These are phyloP conservation scores for Thera obeliscata DNA, from an alignment of 2,888 invertebrate genomes.

Conservation along the genomic window DNA sequence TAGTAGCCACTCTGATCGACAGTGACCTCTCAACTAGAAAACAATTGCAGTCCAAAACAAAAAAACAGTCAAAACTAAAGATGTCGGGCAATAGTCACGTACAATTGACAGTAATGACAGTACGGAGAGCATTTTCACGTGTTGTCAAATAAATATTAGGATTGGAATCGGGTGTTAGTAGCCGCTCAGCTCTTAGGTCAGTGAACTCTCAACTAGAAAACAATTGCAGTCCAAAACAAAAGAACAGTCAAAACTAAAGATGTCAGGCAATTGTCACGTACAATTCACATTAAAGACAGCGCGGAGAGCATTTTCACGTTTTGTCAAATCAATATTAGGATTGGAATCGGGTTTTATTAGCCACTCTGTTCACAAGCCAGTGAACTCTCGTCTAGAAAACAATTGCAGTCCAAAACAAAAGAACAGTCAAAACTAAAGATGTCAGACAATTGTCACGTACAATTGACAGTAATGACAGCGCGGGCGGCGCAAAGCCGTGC, in stretches of 20 bases:
- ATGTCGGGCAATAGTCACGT: slow-evolving; percentile 42
- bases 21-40: not conserved
- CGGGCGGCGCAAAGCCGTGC: slow-evolving; percentile 45
- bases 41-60: slow-evolving; percentile 21
- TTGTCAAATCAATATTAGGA: too few species aligned
- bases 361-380: not conserved
- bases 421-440: slow-evolving; percentile 32
- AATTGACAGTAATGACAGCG: slow-evolving; percentile 38
- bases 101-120: slow-evolving; percentile 38
- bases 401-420: slow-evolving; percentile 26
- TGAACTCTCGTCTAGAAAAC: slow-evolving; percentile 1
- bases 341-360: too few species aligned
- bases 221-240: slow-evolving; percentile 25
- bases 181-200: not conserved
- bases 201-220: not conserved
- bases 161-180: too few species aligned
- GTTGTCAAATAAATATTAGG: too few species aligned
- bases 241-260: slow-evolving; percentile 33
- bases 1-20: too few species aligned
- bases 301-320: too few species aligned
- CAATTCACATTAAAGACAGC: slow-evolving; percentile 38
- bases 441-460: slow-evolving; percentile 48
- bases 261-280: slow-evolving; percentile 43
- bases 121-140: slow-evolving; percentile 7
- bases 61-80: slow-evolving; percentile 33